These are phyloP conservation scores for Arizona elegans DNA, from an alignment of 2,113 vertebrate genomes.

Conservation along the genomic window DNA sequence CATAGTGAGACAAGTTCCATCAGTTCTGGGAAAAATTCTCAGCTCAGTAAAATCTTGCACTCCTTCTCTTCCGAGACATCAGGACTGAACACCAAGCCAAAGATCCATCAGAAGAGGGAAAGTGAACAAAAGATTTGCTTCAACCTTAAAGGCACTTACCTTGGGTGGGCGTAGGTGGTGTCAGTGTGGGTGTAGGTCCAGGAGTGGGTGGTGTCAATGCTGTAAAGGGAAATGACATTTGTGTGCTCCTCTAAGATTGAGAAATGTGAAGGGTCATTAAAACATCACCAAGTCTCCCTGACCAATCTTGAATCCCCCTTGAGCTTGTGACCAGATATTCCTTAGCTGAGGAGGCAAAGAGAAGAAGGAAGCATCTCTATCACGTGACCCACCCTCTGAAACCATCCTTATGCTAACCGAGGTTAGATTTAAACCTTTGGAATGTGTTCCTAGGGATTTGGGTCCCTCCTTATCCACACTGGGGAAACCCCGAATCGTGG, in stretches of 20 bases:
- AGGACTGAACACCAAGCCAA: too few species aligned
- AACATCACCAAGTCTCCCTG: background rate
- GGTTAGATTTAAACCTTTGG: too few species aligned
- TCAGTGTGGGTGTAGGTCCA: rapidly evolving
- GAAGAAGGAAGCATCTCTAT: background rate
- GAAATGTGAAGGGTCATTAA: background rate
- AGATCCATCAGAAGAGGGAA: too few species aligned
- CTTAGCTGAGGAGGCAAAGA: rapidly evolving
- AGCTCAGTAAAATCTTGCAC: too few species aligned
- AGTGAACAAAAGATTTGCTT: background rate
- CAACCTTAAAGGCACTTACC: background rate
- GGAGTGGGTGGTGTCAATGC: background rate
- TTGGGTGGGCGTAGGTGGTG: too few species aligned
- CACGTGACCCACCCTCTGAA: background rate
- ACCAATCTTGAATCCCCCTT: too few species aligned
- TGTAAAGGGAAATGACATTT: background rate
- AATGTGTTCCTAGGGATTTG: too few species aligned
- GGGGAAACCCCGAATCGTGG: rapidly evolving
- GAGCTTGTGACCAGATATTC: background rate
- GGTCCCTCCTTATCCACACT: too few species aligned
- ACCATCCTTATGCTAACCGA: background rate
- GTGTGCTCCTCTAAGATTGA: background rate
- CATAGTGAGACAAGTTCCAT: too few species aligned
- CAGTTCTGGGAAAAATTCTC: too few species aligned
- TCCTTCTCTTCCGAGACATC: too few species aligned